Percentiles rank a stretch among this genome's conserved stretches.
phyloP scores from a whole-genome alignment of 1,140 invertebrate genomes.

The Cryptotermes secundus region DNA sequence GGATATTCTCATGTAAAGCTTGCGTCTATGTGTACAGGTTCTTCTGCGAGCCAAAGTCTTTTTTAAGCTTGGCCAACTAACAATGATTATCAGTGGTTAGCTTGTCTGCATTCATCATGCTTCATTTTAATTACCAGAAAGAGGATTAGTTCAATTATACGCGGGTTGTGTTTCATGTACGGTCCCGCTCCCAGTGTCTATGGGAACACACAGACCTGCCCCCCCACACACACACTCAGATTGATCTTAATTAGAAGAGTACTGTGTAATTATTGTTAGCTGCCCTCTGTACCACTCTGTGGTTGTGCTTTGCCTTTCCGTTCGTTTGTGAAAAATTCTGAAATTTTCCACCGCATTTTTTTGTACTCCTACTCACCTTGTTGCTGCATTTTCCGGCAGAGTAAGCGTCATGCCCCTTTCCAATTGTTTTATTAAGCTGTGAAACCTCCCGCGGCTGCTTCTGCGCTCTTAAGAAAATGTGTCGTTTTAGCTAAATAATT shows the following conservation, averaged over 20 bases:
- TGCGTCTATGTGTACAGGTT: not conserved
- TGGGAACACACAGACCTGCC: not conserved
- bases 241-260: conserved; percentile 6
- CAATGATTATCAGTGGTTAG: not conserved
- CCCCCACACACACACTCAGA: not conserved
- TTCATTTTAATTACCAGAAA: conserved; percentile 20
- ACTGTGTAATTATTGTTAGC: not conserved
- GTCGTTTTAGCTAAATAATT: too few relatives aligned
- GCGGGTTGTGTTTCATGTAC: conserved; percentile 10
- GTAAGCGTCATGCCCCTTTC: too few relatives aligned
- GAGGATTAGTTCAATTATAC: conserved; percentile 16
- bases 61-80: not conserved
- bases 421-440: too few relatives aligned
- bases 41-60: not conserved
- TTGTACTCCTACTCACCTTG: too few relatives aligned
- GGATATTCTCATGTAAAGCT: too few relatives aligned
- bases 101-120: conserved; percentile 15
- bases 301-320: not conserved
- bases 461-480: too few relatives aligned
- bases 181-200: not conserved
- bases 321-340: not conserved
- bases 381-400: too few relatives aligned
- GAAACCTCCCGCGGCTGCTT: too few relatives aligned
- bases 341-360: not conserved
- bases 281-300: not conserved